Conservation (phyloP, 2,797 vertebrate species). For the Lagodon rhomboides region DNA sequence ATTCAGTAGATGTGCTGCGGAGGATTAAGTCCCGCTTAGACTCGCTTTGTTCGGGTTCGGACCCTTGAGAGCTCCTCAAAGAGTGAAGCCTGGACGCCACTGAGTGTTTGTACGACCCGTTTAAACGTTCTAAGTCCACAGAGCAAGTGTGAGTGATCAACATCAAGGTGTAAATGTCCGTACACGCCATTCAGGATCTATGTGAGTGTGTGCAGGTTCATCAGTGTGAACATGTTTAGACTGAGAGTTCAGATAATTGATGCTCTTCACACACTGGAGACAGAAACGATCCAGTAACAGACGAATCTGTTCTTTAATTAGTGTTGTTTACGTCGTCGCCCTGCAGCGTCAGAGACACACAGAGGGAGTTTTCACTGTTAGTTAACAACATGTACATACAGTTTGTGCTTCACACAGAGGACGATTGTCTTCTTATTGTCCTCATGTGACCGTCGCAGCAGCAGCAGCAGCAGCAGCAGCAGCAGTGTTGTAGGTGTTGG, state of each 20-base stretch:
- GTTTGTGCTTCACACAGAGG: neutral
- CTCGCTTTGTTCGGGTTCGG: slow-evolving; percentile 48
- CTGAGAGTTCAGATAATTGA: neutral
- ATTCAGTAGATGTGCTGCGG: slow-evolving; percentile 52
- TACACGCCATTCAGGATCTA: too few relatives aligned
- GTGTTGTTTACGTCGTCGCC: neutral
- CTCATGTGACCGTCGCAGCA: neutral
- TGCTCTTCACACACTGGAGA: neutral
- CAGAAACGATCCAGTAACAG: neutral
- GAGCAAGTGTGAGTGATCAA: too few relatives aligned
- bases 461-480: neutral
- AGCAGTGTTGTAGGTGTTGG: neutral
- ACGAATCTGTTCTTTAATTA: neutral
- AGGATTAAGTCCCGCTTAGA: slow-evolving; percentile 61
- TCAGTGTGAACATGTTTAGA: neutral
- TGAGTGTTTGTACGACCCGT: too few relatives aligned
- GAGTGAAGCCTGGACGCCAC: too few relatives aligned
- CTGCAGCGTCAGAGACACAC: neutral
- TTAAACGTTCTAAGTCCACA: too few relatives aligned
- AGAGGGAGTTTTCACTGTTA: neutral
- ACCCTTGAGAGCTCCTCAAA: slow-evolving; percentile 27
- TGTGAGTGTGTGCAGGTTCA: too few relatives aligned
- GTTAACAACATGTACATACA: too few relatives aligned
- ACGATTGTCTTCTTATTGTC: too few relatives aligned
- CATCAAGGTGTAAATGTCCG: too few relatives aligned